Evolutionary conservation across 2,797 vertebrate genomes (phyloP).

Genomic region (Lagocephalus sceleratus): DNA sequence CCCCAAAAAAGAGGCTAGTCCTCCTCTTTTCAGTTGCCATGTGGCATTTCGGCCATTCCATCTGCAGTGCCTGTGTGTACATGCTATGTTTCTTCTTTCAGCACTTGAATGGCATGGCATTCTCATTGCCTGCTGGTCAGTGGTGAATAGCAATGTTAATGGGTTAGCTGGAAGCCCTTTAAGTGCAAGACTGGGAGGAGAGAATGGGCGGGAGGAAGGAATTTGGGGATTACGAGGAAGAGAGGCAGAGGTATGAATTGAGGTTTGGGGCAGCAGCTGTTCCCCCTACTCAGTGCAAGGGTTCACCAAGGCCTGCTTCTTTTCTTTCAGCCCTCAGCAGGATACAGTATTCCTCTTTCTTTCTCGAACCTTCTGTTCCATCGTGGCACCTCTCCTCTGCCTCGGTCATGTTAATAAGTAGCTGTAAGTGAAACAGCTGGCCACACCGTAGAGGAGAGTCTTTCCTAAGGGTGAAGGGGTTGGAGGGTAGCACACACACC

Average conservation of each 20-base stretch:
- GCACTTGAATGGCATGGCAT: conserved; percentile 68
- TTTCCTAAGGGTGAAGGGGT: conserved; percentile 42
- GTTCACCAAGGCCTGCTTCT: conserved; percentile 40
- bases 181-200: conserved; percentile 55
- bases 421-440: conserved; percentile 71
- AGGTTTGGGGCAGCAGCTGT: conserved; percentile 78
- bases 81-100: conserved; percentile 47
- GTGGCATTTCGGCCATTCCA: conserved; percentile 73
- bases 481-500: conserved; percentile 32
- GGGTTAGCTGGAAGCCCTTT: conserved; percentile 67
- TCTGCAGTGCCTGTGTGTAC: conserved; percentile 66
- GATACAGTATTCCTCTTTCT: conserved; percentile 67
- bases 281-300: conserved; percentile 69
- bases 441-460: conserved; percentile 40
- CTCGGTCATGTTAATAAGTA: conserved; percentile 70
- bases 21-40: conserved; percentile 68
- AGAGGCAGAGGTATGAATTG: conserved; percentile 69
- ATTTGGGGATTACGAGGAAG: conserved; percentile 75
- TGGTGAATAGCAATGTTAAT: conserved; percentile 77
- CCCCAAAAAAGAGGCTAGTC: conserved; percentile 67
- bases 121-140: conserved; percentile 74
- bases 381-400: conserved; percentile 38
- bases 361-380: conserved; percentile 57
- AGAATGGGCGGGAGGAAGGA: conserved; percentile 71
- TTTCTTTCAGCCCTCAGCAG: conserved; percentile 66